Percentiles rank a stretch among this genome's conserved stretches.
phyloP scores from a whole-genome alignment of 2,888 invertebrate species.

The Alcis repandata region DNA sequence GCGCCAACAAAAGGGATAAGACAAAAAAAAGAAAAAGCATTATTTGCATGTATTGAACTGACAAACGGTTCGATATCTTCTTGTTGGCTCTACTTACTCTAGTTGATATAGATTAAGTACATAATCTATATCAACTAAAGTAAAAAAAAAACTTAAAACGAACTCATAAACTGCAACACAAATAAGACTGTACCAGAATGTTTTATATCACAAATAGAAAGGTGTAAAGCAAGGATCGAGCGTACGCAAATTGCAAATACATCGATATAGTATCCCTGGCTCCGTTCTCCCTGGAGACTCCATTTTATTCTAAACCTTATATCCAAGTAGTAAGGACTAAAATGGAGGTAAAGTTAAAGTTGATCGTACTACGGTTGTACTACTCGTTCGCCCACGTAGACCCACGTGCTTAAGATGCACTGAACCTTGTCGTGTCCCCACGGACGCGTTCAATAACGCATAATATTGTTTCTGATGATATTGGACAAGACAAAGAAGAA shows the following conservation, averaged over 20 bases:
- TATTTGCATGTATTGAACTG: no score
- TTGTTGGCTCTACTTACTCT: no score
- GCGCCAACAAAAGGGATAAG: no score
- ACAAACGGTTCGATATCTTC: no score
- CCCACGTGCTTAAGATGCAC: constrained; percentile 66
- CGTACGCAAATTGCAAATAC: constrained; percentile 47
- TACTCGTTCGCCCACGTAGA: constrained; percentile 76
- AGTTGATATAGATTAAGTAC: no score
- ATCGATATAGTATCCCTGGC: constrained; percentile 34
- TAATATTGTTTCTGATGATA: constrained; percentile 35
- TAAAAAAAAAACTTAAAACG: neutral
- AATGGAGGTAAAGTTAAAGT: constrained; percentile 22
- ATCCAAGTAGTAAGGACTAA: constrained; percentile 21
- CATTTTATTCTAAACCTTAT: constrained; percentile 23
- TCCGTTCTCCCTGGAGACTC: constrained; percentile 4
- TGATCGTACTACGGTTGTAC: constrained; percentile 45
- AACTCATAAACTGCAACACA: neutral
- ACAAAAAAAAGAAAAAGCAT: no score
- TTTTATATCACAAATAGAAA: constrained; percentile 41
- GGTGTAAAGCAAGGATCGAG: constrained; percentile 45
- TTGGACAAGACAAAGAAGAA: constrained; percentile 16
- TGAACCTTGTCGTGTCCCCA: constrained; percentile 50
- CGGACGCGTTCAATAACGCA: constrained; percentile 50
- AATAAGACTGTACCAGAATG: neutral
- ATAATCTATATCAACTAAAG: neutral